Percentiles rank a stretch among this genome's conserved stretches.
phyloP scores from a whole-genome alignment of 2,797 vertebrate species.

The Ceyx erithaca region DNA sequence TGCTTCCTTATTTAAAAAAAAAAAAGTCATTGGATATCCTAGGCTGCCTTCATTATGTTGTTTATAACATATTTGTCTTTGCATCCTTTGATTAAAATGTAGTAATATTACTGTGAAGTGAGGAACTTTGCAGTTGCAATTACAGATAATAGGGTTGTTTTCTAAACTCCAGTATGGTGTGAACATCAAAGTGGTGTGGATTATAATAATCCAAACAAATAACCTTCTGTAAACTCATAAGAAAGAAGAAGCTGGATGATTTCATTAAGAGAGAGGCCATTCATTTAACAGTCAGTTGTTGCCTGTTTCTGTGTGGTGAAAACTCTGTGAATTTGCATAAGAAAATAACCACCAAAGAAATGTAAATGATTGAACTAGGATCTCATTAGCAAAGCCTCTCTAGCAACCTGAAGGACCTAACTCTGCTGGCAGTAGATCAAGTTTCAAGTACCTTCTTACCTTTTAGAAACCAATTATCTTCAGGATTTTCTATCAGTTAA shows the following conservation, averaged over 20 bases:
- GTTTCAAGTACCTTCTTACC: constrained; percentile 69
- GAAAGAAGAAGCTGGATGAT: constrained; percentile 46
- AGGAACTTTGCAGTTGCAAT: constrained; percentile 43
- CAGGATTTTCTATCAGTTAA: constrained; percentile 30
- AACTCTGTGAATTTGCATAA: constrained; percentile 69
- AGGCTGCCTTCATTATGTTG: background rate
- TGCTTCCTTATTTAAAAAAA: background rate
- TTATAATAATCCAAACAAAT: constrained; percentile 74
- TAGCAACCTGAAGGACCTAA: constrained; percentile 58
- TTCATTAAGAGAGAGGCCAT: constrained; percentile 52
- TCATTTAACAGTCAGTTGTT: constrained; percentile 46
- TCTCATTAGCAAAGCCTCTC: constrained; percentile 66
- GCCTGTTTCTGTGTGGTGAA: constrained; percentile 19
- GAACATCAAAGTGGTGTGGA: constrained; percentile 55
- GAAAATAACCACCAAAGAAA: constrained; percentile 71
- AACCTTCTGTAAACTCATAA: constrained; percentile 48
- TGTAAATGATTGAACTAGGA: constrained; percentile 55
- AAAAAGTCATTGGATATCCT: background rate
- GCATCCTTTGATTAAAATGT: constrained; percentile 52
- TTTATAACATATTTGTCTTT: constrained; percentile 18
- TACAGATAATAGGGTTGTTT: constrained; percentile 58
- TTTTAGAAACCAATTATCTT: constrained; percentile 64
- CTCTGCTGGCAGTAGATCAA: constrained; percentile 13
- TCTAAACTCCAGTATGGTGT: constrained; percentile 44
- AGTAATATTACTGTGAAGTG: constrained; percentile 26